These are phyloP conservation scores for Terrapene triunguis DNA, from an alignment of 2,113 vertebrate species.

Conservation along the genomic window DNA sequence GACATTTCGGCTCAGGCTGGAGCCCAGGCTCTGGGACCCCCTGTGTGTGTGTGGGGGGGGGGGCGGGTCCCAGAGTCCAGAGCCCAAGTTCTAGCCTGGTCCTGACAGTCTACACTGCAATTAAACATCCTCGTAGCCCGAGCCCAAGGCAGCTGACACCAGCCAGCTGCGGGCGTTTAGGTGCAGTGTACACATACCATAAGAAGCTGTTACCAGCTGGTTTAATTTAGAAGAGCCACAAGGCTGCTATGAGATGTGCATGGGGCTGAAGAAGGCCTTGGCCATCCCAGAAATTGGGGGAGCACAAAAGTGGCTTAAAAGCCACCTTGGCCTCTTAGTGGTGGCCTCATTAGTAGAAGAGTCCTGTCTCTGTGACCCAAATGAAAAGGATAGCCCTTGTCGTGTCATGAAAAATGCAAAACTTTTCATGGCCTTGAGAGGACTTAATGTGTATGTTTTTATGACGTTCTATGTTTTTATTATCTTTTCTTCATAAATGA, in stretches of 20 bases:
- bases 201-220: not conserved
- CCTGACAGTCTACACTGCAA: not conserved
- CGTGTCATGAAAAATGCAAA: not conserved
- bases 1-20: not conserved
- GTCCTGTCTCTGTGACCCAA: not conserved
- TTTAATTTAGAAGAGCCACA: not conserved
- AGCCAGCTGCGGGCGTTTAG: not conserved
- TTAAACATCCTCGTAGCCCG: not conserved
- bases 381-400: not conserved
- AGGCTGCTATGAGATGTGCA: not conserved
- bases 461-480: not conserved
- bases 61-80: too few relatives aligned
- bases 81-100: not conserved
- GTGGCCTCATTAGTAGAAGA: not conserved
- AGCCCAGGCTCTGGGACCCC: not conserved
- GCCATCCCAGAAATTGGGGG: not conserved
- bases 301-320: not conserved
- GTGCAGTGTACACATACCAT: not conserved
- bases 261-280: not conserved
- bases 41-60: not conserved
- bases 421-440: not conserved
- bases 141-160: not conserved
- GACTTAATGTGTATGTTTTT: slow-evolving; percentile 9
- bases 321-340: not conserved
- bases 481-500: slow-evolving; percentile 13